These are phyloP conservation scores for Balaeniceps rex DNA, from an alignment of 2,113 vertebrate species.

Conservation along the genomic window DNA sequence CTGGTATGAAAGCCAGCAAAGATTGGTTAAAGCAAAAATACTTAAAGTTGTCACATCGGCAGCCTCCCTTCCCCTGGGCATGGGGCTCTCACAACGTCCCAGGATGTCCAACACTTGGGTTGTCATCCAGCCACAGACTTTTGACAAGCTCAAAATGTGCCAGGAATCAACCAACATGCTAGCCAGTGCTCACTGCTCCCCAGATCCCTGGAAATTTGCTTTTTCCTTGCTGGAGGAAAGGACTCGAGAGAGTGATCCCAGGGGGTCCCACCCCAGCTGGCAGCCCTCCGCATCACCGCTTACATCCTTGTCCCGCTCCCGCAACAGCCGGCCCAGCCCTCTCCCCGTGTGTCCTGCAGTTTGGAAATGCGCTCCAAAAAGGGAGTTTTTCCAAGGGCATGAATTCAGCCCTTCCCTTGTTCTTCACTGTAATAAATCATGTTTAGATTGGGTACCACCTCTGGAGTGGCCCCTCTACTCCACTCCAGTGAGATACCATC, in stretches of 20 bases:
- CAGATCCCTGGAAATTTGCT: not conserved
- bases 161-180: not conserved
- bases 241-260: fast-evolving
- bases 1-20: not conserved
- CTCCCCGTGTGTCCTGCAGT: not conserved
- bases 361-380: not conserved
- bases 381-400: not conserved
- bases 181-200: not conserved
- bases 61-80: not conserved
- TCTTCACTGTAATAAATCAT: not conserved
- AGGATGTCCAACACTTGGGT: not conserved
- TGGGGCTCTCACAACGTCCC: fast-evolving
- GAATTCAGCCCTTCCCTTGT: not conserved
- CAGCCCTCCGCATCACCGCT: not conserved
- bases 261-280: fast-evolving
- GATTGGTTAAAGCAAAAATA: not conserved
- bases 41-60: not conserved
- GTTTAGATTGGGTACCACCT: not conserved
- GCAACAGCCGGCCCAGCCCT: not conserved
- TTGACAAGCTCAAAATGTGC: not conserved
- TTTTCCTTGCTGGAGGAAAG: not conserved
- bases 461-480: not conserved
- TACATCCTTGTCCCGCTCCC: not conserved
- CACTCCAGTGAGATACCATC: fast-evolving
- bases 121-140: not conserved